Percentiles rank a stretch among this genome's conserved stretches.
These are phyloP conservation scores for Hippocampus kuda DNA, from an alignment of 2,797 vertebrate species.

Conservation along the genomic window DNA sequence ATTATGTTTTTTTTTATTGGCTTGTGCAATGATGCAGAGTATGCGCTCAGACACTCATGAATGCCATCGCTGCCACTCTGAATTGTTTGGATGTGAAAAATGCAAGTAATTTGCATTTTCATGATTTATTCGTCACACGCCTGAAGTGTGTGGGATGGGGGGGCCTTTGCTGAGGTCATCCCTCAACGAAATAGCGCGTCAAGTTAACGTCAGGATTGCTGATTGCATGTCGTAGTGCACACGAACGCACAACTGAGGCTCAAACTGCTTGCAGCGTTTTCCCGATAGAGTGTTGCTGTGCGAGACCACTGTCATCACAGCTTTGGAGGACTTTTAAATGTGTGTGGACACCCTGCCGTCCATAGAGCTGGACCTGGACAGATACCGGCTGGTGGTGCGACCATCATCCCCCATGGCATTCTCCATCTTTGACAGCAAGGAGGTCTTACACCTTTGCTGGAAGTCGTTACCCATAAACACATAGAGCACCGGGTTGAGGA, in stretches of 20 bases:
- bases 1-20: conserved; percentile 2
- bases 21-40: neutral
- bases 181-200: conserved; percentile 3
- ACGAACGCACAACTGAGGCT: neutral
- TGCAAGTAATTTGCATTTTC: neutral
- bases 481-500: conserved; percentile 88
- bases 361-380: conserved; percentile 75
- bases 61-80: conserved; percentile 5
- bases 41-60: conserved; percentile 4
- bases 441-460: conserved; percentile 74
- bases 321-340: conserved; percentile 41
- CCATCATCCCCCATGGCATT: conserved; percentile 82
- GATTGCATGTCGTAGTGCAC: conserved; percentile 1
- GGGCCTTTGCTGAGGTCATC: conserved; percentile 2
- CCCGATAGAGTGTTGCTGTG: neutral
- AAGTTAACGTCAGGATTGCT: neutral
- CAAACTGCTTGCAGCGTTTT: neutral
- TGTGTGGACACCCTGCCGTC: conserved; percentile 62
- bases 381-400: conserved; percentile 72
- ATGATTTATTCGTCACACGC: conserved; percentile 4
- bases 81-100: conserved; percentile 7
- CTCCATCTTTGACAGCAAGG: conserved; percentile 78
- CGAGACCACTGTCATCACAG: neutral
- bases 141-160: neutral
- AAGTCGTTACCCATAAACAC: conserved; percentile 91